Base-by-base conservation (phyloP, 1,140 invertebrate species). In the Frieseomelitta varia region DNA sequence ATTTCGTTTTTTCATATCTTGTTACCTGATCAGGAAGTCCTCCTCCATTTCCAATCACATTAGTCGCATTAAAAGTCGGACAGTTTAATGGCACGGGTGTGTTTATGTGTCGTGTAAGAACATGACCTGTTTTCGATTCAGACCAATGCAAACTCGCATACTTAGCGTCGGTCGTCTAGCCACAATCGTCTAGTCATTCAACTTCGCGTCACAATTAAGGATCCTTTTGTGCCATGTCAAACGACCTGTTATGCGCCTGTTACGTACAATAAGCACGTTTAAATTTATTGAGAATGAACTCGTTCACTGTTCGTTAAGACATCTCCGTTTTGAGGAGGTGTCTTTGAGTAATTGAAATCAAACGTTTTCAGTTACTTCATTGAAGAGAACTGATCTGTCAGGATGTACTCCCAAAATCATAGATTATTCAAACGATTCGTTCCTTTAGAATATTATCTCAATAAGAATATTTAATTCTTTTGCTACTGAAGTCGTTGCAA, bases 191-290 rank as follows among this genome's bases (percentile, higher is more conserved):
- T 30, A 30, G 30, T 80, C 85, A 86, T 89, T 87, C 83, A 90
- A 58, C 51, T 86, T 69, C 51, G 63, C 71, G 74, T 79, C 69
- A 80, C 91, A 90, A 91, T 90, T 91, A 90, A 76, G 85, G 85
- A 81, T 79, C 85, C 86, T 88, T 91, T 90, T 90, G 91, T 92
- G 82, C 85, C 87, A 88, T 90, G 77, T 85, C 74, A 91, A 92
- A 86, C 77, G 89, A 67, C 79, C 87, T 79, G 89, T 91, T 92
- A 87, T 90, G 81, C 79, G 82, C 87, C 86, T 88, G 90, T 93
- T 92, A 92, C 76, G 83, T 79, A 88, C 91, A 91, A 90, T 89
- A 87, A 91, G 84, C 71, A 87, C 55, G 56, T 84, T 85, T 79
- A 83, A 91, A 90, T 91, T 30, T 89, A 91, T 69, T 85, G 71